Percentiles rank a stretch among this genome's conserved stretches.
Conservation (phyloP, 2,113 vertebrate genomes). For the Daphoenositta chrysoptera region DNA sequence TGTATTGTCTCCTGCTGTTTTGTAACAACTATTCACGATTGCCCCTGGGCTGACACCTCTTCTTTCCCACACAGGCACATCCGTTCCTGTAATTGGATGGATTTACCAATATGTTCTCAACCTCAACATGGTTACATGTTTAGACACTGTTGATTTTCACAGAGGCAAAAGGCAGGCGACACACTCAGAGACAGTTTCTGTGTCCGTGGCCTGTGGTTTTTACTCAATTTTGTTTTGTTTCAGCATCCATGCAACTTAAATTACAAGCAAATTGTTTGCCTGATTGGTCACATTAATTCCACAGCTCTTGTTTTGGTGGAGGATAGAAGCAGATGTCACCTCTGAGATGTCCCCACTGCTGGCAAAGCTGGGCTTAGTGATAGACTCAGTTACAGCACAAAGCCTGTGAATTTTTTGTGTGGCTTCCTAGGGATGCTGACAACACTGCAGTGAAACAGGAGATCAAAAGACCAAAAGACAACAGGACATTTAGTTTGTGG, state of each 20-base stretch:
- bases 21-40: not conserved
- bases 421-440: not conserved
- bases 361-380: not conserved
- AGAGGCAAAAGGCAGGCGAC: not conserved
- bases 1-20: not conserved
- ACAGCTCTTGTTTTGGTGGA: not conserved
- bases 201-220: not conserved
- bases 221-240: not conserved
- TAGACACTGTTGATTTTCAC: not conserved
- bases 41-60: not conserved
- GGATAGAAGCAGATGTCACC: not conserved
- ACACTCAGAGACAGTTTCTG: not conserved
- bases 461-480: not conserved
- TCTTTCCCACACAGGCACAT: not conserved
- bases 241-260: not conserved
- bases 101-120: not conserved
- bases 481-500: not conserved
- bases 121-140: not conserved
- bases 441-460: not conserved
- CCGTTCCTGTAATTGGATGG: not conserved
- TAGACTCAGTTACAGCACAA: not conserved
- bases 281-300: not conserved
- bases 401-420: not conserved
- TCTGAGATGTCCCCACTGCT: not conserved
- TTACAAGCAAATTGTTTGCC: not conserved